Conservation (phyloP, 53 echinoderm and acorn worm genomes). For the Mesocentrotus franciscanus region DNA sequence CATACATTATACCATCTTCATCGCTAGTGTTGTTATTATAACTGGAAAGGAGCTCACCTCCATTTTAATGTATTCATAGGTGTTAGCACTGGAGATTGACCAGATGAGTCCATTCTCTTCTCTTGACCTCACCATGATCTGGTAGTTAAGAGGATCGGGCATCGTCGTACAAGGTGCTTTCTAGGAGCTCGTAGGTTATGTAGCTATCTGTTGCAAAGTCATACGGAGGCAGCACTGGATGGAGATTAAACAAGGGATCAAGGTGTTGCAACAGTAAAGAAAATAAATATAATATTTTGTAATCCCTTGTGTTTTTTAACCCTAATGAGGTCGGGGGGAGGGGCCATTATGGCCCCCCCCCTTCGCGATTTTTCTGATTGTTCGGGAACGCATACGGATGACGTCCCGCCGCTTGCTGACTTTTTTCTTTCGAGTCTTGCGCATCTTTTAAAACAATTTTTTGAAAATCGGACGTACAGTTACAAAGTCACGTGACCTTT, state of each 20-base stretch:
- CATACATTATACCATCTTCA: neutral
- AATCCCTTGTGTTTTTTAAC: too few species aligned
- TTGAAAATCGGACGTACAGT: too few species aligned
- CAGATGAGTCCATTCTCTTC: conserved; percentile 82
- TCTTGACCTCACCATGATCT: conserved; percentile 83
- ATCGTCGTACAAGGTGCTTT: conserved; percentile 58
- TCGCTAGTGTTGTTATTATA: neutral
- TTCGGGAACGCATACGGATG: too few species aligned
- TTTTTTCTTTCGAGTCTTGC: too few species aligned
- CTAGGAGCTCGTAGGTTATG: conserved; percentile 77
- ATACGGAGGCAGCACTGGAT: conserved; percentile 60
- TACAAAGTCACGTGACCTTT: too few species aligned
- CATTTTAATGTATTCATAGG: conserved; percentile 84
- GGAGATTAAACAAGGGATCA: neutral
- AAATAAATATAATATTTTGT: too few species aligned
- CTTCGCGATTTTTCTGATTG: too few species aligned
- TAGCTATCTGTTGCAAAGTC: conserved; percentile 88
- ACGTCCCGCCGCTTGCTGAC: too few species aligned
- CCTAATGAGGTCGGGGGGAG: too few species aligned
- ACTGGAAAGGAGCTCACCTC: conserved; percentile 72
- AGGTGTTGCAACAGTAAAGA: too few species aligned
- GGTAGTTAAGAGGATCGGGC: conserved; percentile 77
- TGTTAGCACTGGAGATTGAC: conserved; percentile 85
- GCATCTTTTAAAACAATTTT: too few species aligned
- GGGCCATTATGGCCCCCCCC: too few species aligned